Evolutionary conservation across 2,113 vertebrate species (phyloP).

Genomic region (Pomatorhinus ruficollis): DNA sequence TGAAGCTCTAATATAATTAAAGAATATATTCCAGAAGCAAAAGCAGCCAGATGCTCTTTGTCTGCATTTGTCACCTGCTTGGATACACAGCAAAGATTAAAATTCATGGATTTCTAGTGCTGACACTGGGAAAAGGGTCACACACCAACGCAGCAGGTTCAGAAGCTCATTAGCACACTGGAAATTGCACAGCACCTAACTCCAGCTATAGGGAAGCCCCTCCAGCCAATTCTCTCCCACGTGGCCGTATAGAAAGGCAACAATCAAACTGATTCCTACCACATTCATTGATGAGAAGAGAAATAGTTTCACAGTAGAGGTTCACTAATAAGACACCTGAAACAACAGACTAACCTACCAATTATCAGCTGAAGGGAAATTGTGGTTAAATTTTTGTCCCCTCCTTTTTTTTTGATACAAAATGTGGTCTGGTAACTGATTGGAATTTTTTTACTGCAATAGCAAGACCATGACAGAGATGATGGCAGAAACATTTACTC

Average conservation of each 20-base stretch:
- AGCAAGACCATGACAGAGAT: background rate
- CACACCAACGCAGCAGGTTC: background rate
- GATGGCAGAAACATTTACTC: background rate
- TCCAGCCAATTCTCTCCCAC: background rate
- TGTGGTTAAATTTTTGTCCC: background rate
- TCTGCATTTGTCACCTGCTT: background rate
- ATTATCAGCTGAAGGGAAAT: background rate
- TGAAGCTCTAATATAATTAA: background rate
- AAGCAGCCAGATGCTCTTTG: background rate
- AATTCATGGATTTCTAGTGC: background rate
- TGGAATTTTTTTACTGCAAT: slow-evolving; percentile 13
- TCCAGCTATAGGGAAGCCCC: background rate
- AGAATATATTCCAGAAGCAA: background rate
- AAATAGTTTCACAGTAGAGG: background rate
- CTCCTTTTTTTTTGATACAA: background rate
- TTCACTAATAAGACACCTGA: background rate
- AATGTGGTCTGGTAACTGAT: slow-evolving; percentile 35
- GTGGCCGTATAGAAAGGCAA: background rate
- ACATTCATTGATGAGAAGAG: background rate
- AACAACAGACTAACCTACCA: background rate
- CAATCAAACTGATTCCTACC: background rate
- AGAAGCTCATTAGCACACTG: background rate
- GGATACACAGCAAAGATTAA: background rate
- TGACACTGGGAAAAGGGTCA: background rate
- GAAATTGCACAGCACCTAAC: background rate